A percentile compares a stretch with the other conserved stretches of the same genome.
These are phyloP conservation scores for Apoda limacodes DNA, from an alignment of 2,888 invertebrate genomes.

Conservation along the genomic window DNA sequence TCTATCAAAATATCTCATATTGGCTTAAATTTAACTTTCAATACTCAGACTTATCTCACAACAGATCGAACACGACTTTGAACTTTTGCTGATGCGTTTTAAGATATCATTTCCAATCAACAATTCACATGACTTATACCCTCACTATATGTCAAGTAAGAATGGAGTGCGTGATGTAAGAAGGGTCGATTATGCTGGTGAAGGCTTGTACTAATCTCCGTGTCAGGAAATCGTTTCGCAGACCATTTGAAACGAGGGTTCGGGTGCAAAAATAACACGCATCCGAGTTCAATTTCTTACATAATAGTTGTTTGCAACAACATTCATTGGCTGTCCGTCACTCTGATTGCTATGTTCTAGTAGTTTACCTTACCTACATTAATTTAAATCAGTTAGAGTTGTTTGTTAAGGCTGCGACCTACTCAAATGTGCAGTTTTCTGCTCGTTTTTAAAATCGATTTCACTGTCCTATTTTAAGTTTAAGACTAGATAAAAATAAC, in stretches of 20 bases:
- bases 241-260: slow-evolving; percentile 65
- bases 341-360: background rate
- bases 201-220: slow-evolving; percentile 70
- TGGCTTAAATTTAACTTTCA: slow-evolving; percentile 28
- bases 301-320: slow-evolving; percentile 50
- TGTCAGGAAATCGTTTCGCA: slow-evolving; percentile 70
- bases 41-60: slow-evolving; percentile 5
- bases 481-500: too few relatives aligned
- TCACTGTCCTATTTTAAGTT: too few relatives aligned
- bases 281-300: slow-evolving; percentile 56
- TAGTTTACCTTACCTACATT: too few relatives aligned
- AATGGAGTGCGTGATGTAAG: slow-evolving; percentile 67
- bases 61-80: slow-evolving; percentile 32
- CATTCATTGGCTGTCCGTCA: slow-evolving; percentile 37
- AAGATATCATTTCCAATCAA: too few relatives aligned
- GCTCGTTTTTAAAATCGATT: too few relatives aligned
- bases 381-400: too few relatives aligned
- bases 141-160: slow-evolving; percentile 33
- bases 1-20: slow-evolving; percentile 62
- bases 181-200: slow-evolving; percentile 62
- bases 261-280: slow-evolving; percentile 53
- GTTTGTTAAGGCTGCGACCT: too few relatives aligned
- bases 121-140: slow-evolving; percentile 48
- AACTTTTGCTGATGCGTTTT: slow-evolving; percentile 25
- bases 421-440: too few relatives aligned